Conservation (phyloP, 2,888 invertebrate species). For the Apodemia zela region DNA sequence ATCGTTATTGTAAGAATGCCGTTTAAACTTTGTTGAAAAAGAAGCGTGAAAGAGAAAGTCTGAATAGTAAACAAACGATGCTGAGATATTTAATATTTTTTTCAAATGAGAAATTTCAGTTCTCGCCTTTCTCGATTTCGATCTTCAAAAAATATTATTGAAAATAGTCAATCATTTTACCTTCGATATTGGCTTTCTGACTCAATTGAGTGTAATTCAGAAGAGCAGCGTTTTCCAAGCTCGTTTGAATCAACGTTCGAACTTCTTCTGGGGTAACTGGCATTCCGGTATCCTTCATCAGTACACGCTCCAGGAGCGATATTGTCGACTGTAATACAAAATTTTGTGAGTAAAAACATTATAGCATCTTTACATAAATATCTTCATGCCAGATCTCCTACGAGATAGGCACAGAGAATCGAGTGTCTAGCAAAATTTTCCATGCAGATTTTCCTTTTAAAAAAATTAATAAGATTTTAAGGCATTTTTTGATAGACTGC, state of each 20-base stretch:
- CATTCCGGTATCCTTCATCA: conserved; percentile 99
- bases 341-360: not conserved
- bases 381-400: not conserved
- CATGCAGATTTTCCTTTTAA: too few species aligned
- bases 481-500: too few species aligned
- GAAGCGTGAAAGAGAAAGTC: too few species aligned
- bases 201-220: conserved; percentile 98
- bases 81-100: too few species aligned
- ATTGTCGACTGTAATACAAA: conserved; percentile 86
- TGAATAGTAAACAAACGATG: too few species aligned
- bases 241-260: conserved; percentile 96
- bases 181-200: conserved; percentile 98
- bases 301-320: conserved; percentile 95
- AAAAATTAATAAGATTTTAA: too few species aligned
- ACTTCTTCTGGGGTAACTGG: conserved; percentile 98
- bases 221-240: conserved; percentile 97
- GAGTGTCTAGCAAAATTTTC: too few species aligned
- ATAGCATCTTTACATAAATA: not conserved
- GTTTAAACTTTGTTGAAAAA: too few species aligned
- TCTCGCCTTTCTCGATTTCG: too few species aligned
- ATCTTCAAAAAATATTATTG: not conserved
- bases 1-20: too few species aligned
- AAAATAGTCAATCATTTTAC: conserved; percentile 59
- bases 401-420: too few species aligned
- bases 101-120: too few species aligned